These are phyloP conservation scores for Frieseomelitta varia DNA, from an alignment of 1,140 invertebrate species.

Conservation along the genomic window DNA sequence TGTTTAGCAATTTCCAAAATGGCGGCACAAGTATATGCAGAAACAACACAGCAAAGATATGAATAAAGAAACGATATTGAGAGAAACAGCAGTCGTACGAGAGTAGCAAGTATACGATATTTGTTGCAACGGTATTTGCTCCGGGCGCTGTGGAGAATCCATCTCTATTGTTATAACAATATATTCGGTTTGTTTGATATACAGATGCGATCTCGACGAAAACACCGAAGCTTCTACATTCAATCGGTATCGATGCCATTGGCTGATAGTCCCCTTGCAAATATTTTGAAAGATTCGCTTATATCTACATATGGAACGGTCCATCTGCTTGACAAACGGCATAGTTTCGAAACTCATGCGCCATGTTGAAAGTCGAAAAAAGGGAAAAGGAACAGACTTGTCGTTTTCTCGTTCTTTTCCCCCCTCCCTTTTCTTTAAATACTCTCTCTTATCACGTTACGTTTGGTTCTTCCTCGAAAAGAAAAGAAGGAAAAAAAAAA, in stretches of 20 bases:
- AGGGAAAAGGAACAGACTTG: not conserved
- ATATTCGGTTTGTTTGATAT: not conserved
- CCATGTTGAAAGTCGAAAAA: too few species aligned
- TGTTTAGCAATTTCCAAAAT: not conserved
- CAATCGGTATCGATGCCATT: not conserved
- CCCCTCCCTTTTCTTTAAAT: too few species aligned
- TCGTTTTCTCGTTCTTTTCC: not conserved
- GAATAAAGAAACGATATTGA: not conserved
- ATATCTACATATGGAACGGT: not conserved
- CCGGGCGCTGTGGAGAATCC: too few species aligned
- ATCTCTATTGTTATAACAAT: not conserved
- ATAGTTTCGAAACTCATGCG: too few species aligned
- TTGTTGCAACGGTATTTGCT: not conserved
- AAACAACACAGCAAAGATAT: not conserved
- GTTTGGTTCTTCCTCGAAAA: not conserved
- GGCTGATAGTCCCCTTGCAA: not conserved
- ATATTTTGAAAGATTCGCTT: not conserved
- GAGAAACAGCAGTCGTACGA: not conserved
- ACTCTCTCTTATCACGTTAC: not conserved
- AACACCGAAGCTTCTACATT: not conserved
- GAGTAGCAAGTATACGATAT: not conserved
- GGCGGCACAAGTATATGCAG: too few species aligned
- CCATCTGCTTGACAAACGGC: not conserved
- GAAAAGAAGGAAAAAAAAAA: not conserved
- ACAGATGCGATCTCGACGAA: not conserved